A percentile compares a stretch with the other conserved stretches of the same genome.
Evolutionary conservation across 2,888 invertebrate species (phyloP).

Genomic region (Stomorhina lunata): DNA sequence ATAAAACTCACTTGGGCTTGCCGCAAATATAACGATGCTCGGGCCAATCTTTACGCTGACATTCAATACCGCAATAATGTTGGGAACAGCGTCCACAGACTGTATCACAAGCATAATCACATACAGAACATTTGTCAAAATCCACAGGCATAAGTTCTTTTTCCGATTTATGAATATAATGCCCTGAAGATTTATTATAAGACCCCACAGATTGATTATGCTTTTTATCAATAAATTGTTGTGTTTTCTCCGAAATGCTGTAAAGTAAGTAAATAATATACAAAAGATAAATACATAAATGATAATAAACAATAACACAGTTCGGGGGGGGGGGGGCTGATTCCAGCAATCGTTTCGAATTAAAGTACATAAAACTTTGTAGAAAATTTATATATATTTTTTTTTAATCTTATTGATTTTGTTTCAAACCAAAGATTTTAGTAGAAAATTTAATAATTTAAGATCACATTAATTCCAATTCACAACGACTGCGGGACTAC

Average conservation of each 20-base stretch:
- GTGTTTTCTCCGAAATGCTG: slow-evolving; percentile 68
- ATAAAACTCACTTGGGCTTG: slow-evolving; percentile 69
- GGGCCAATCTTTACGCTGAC: slow-evolving; percentile 72
- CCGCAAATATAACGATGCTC: slow-evolving; percentile 71
- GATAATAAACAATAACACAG: no score
- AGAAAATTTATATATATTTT: no score
- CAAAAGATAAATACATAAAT: not conserved
- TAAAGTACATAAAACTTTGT: no score
- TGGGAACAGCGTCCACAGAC: slow-evolving; percentile 70
- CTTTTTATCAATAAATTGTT: slow-evolving; percentile 66
- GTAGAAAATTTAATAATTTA: no score
- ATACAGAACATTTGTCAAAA: slow-evolving; percentile 64
- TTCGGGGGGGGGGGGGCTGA: no score
- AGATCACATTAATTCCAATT: no score
- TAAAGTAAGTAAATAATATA: not conserved
- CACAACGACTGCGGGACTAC: no score
- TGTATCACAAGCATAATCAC: slow-evolving; percentile 67
- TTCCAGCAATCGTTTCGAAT: no score
- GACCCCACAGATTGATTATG: slow-evolving; percentile 64
- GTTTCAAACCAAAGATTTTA: no score
- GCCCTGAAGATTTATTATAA: slow-evolving; percentile 44
- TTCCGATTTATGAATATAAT: slow-evolving; percentile 28
- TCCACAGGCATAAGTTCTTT: not conserved
- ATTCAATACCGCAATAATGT: slow-evolving; percentile 73
- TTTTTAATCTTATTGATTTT: no score